Evolutionary conservation across 2,797 vertebrate genomes (phyloP).

Genomic region (Varecia variegata): DNA sequence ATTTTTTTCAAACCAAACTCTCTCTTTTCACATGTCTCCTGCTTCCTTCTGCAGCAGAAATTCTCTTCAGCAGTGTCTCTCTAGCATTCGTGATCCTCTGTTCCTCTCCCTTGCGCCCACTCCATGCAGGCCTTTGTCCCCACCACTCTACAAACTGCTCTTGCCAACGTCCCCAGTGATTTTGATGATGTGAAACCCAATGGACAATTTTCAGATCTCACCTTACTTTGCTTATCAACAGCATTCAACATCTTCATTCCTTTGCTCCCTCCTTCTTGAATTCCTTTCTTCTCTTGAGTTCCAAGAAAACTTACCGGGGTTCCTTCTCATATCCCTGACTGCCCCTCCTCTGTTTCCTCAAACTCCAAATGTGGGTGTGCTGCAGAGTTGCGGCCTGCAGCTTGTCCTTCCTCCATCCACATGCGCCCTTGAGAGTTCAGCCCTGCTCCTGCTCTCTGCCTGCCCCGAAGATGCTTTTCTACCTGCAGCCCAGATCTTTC

Average conservation of each 20-base stretch:
- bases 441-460: too few relatives aligned
- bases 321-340: not conserved
- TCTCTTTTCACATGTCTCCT: not conserved
- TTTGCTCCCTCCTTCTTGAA: not conserved
- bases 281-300: not conserved
- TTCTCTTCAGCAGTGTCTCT: not conserved
- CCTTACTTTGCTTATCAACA: not conserved
- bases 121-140: not conserved
- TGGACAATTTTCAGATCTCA: not conserved
- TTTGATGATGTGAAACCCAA: not conserved
- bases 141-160: not conserved
- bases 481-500: not conserved
- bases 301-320: not conserved
- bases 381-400: not conserved
- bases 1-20: not conserved
- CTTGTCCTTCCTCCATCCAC: not conserved
- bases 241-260: not conserved
- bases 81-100: not conserved
- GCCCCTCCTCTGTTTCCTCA: not conserved
- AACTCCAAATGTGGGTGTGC: not conserved
- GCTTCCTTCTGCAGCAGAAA: not conserved
- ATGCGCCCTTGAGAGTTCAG: not conserved
- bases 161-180: not conserved
- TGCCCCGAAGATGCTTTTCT: not conserved
- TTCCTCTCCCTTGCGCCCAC: not conserved